Percentiles rank a stretch among this genome's conserved stretches.
Conservation (phyloP, 2,888 invertebrate genomes). For the Drosophila pseudotalamancana region DNA sequence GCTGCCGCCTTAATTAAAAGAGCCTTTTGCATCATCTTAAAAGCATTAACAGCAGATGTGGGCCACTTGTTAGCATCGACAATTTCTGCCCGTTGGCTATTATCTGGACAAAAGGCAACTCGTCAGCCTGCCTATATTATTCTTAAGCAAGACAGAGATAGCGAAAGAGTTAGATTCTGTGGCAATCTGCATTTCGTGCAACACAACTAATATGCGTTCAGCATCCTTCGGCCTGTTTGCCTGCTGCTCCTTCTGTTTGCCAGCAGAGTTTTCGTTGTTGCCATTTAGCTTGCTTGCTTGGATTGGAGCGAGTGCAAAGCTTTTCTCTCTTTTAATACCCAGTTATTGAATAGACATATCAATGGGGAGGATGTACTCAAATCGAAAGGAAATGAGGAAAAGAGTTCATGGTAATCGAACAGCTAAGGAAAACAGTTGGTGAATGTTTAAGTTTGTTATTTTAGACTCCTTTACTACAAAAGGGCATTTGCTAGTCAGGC, state of each 20-base stretch:
- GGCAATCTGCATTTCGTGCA: neutral
- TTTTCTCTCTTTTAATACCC: conserved; percentile 16
- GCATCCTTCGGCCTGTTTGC: conserved; percentile 1
- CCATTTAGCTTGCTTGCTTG: conserved; percentile 33
- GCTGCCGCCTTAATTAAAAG: conserved; percentile 51
- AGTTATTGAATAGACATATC: neutral
- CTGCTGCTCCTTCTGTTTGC: conserved; percentile 17
- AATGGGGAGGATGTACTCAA: no score
- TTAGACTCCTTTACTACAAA: no score
- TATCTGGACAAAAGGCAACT: no score
- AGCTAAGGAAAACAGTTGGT: no score
- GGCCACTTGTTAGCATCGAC: no score
- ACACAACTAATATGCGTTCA: neutral
- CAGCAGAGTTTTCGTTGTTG: conserved; percentile 22
- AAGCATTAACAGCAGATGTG: no score
- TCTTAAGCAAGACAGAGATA: no score
- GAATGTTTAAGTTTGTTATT: neutral
- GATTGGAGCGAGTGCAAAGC: conserved; percentile 11
- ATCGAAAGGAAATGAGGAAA: no score
- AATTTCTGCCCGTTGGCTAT: no score
- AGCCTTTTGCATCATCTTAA: conserved; percentile 17
- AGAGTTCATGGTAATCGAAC: no score
- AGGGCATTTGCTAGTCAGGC: neutral
- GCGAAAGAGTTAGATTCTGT: neutral
- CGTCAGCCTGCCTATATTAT: no score